Percentiles rank a stretch among this genome's conserved stretches.
These are phyloP conservation scores for Antedon mediterranea DNA, from an alignment of 53 echinoderm and acorn worm species.

Conservation along the genomic window DNA sequence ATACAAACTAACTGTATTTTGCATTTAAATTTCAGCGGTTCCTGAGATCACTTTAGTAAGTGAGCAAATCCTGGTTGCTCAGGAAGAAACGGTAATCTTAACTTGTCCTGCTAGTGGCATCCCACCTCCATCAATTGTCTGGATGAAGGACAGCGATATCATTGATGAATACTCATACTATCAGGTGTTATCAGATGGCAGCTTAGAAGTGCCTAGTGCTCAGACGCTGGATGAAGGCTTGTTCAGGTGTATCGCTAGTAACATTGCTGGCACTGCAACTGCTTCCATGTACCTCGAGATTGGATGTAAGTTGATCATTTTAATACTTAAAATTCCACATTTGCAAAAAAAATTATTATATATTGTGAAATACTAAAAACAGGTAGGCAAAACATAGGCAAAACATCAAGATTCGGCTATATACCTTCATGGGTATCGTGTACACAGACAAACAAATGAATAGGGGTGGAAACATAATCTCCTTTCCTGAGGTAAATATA, in stretches of 20 bases:
- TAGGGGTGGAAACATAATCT: not conserved
- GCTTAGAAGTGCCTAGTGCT: slow-evolving; percentile 48
- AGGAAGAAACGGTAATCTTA: slow-evolving; percentile 42
- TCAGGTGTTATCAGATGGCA: slow-evolving; percentile 37
- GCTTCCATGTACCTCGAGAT: slow-evolving; percentile 45
- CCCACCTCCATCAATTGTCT: slow-evolving; percentile 65
- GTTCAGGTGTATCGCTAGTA: slow-evolving; percentile 61
- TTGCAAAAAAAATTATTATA: too few relatives aligned
- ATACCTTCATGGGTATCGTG: too few relatives aligned
- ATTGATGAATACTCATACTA: slow-evolving; percentile 37
- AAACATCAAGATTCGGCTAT: too few relatives aligned
- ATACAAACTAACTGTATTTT: too few relatives aligned
- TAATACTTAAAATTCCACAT: too few relatives aligned
- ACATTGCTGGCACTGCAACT: slow-evolving; percentile 53
- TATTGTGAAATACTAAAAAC: too few relatives aligned
- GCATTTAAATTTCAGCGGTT: not conserved
- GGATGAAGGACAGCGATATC: slow-evolving; percentile 64
- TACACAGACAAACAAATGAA: not conserved
- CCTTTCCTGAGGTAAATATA: slow-evolving; percentile 1
- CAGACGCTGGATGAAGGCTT: slow-evolving; percentile 51
- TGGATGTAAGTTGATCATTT: slow-evolving; percentile 60
- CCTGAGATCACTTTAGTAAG: slow-evolving; percentile 37
- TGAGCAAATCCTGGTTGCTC: slow-evolving; percentile 38
- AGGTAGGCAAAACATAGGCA: too few relatives aligned
- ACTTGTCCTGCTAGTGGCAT: slow-evolving; percentile 55